Conservation (phyloP, 2,888 invertebrate genomes). For the Micoletzkya japonica region DNA sequence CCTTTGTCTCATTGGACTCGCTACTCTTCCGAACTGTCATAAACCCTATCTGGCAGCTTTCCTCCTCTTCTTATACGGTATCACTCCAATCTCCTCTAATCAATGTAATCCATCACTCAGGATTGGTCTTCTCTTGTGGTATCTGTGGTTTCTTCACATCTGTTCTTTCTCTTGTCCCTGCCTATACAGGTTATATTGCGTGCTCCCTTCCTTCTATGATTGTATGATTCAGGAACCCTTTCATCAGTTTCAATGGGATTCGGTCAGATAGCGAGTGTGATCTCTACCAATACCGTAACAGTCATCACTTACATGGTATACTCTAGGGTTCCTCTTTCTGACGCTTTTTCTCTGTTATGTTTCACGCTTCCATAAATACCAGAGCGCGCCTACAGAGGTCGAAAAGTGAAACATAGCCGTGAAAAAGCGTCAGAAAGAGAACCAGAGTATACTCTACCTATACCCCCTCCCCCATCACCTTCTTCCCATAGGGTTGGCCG, state of each 20-base stretch:
- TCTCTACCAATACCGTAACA: constrained; percentile 15
- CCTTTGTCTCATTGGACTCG: not conserved
- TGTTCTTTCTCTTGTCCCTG: constrained; percentile 19
- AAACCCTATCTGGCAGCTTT: constrained; percentile 10
- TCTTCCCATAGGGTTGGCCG: constrained; percentile 13
- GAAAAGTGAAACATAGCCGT: no score
- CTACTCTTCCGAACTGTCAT: constrained; percentile 14
- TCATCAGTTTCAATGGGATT: constrained; percentile 25
- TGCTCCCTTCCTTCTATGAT: not conserved
- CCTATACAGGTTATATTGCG: constrained; percentile 6
- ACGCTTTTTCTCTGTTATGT: no score
- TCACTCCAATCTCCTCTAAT: no score
- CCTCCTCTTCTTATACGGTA: constrained; percentile 17
- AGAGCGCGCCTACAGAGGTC: not conserved
- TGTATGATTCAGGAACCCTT: constrained; percentile 8
- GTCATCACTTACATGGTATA: constrained; percentile 16
- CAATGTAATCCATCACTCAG: no score
- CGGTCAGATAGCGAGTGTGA: constrained; percentile 22
- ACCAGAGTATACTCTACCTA: not conserved
- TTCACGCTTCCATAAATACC: not conserved
- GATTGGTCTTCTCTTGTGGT: constrained; percentile 17
- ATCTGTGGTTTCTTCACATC: constrained; percentile 29
- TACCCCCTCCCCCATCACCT: not conserved
- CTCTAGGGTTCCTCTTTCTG: no score
- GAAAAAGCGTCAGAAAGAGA: no score